Conservation (phyloP, 1,140 invertebrate species). For the Drosophila malerkotliana region DNA sequence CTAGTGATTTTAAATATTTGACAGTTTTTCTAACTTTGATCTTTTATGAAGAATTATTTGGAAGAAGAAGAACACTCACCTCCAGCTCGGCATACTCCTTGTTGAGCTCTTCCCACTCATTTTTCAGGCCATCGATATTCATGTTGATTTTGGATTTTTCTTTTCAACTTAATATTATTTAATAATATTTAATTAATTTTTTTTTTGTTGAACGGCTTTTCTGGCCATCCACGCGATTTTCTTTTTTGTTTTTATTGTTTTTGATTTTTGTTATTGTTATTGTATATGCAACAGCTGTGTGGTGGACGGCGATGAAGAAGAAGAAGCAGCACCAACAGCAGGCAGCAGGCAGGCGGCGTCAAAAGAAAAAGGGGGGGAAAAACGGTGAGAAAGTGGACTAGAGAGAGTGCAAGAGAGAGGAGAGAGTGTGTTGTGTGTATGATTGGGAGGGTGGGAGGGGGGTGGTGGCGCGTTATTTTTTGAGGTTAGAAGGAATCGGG, state of each 20-base stretch:
- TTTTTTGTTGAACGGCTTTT: constrained; percentile 26
- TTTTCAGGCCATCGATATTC: constrained; percentile 78
- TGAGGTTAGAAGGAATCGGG: constrained; percentile 30
- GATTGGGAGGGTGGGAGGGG: not conserved
- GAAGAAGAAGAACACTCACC: constrained; percentile 82
- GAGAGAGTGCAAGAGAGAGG: not conserved
- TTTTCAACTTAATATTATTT: not conserved
- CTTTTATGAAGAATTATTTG: not conserved
- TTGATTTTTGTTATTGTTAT: constrained; percentile 21
- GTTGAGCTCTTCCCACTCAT: constrained; percentile 88
- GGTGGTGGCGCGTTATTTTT: not conserved
- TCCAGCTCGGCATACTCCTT: constrained; percentile 87
- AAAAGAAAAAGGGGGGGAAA: not conserved
- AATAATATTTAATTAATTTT: not conserved
- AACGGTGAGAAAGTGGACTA: not conserved
- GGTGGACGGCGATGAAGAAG: constrained; percentile 1
- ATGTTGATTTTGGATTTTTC: constrained; percentile 30
- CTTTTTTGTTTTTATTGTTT: constrained; percentile 10
- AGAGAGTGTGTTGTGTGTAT: not conserved
- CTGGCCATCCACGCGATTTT: not conserved
- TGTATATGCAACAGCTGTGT: constrained; percentile 61
- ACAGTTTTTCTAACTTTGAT: constrained; percentile 2
- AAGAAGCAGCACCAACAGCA: not conserved
- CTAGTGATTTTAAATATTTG: not conserved
- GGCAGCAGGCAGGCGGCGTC: too few relatives aligned